Conservation (phyloP, 2,888 invertebrate genomes). For the Limnephilus marmoratus region DNA sequence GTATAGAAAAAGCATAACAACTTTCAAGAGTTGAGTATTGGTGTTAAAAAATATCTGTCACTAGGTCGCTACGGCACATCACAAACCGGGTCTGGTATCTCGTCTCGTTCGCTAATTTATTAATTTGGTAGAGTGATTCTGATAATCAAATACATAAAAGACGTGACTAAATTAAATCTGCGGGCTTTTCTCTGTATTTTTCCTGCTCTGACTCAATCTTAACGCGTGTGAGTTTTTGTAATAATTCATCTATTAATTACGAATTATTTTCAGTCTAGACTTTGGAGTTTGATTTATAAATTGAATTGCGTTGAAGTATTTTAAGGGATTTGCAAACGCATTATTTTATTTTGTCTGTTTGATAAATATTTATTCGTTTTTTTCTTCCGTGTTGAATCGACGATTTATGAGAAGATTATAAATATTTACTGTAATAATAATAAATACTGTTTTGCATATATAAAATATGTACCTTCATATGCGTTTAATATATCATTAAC, state of each 20-base stretch:
- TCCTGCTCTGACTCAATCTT: not conserved
- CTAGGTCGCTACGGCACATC: not conserved
- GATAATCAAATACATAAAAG: not conserved
- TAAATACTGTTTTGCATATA: too few species aligned
- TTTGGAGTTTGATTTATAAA: too few species aligned
- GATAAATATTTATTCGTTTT: too few species aligned
- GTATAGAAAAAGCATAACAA: not conserved
- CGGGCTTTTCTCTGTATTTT: not conserved
- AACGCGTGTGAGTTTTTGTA: not conserved
- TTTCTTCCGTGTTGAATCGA: too few species aligned
- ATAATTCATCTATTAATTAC: not conserved
- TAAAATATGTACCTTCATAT: too few species aligned
- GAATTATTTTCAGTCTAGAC: too few species aligned
- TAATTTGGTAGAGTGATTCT: not conserved
- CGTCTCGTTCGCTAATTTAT: not conserved
- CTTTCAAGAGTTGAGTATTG: not conserved
- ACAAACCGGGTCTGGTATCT: not conserved
- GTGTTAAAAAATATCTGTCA: not conserved
- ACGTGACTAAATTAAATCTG: not conserved
- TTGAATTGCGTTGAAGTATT: too few species aligned
- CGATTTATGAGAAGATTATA: too few species aligned
- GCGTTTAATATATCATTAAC: too few species aligned
- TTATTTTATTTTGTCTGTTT: too few species aligned
- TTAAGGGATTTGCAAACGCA: too few species aligned
- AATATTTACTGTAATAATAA: too few species aligned